Percentiles rank a stretch among this genome's conserved stretches.
Evolutionary conservation across 1,140 invertebrate species (phyloP).

Genomic region (Thalassaphorura encarpata): DNA sequence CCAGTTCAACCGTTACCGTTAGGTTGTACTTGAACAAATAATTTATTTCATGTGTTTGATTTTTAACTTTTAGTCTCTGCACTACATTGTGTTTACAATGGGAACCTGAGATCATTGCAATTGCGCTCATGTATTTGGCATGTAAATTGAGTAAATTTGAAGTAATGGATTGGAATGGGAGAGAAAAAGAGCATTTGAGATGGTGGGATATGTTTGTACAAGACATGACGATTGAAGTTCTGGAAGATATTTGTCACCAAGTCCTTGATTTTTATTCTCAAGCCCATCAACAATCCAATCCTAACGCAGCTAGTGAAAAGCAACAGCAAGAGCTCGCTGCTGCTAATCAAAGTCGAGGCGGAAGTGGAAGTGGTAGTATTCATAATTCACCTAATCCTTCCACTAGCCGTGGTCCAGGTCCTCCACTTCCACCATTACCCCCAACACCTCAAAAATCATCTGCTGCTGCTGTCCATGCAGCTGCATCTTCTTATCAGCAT

Average conservation of each 20-base stretch:
- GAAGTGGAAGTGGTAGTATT: too few species aligned
- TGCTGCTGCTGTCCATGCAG: too few species aligned
- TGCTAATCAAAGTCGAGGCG: too few species aligned
- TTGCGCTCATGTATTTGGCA: constrained; percentile 93
- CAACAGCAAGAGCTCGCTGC: too few species aligned
- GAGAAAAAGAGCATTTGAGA: constrained; percentile 64
- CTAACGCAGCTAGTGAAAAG: constrained; percentile 53
- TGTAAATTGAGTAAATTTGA: constrained; percentile 95
- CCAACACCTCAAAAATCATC: neutral
- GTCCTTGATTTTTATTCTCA: constrained; percentile 77
- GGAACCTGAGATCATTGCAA: constrained; percentile 98
- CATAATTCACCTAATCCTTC: too few species aligned
- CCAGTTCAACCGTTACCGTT: too few species aligned
- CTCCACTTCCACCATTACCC: neutral
- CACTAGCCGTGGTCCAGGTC: neutral
- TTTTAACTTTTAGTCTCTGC: constrained; percentile 59
- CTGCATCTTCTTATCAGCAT: too few species aligned
- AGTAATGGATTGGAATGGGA: constrained; percentile 82
- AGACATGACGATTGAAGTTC: constrained; percentile 86
- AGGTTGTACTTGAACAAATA: constrained; percentile 1
- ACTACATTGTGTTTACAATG: constrained; percentile 95
- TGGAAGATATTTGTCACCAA: constrained; percentile 90
- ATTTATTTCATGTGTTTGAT: constrained; percentile 12
- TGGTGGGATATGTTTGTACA: constrained; percentile 99
- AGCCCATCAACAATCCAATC: constrained; percentile 51